Evolutionary conservation across 1,140 invertebrate genomes (phyloP), one percentile per base, ranked within the genome.

Genomic region (Eumaeus atala): DNA sequence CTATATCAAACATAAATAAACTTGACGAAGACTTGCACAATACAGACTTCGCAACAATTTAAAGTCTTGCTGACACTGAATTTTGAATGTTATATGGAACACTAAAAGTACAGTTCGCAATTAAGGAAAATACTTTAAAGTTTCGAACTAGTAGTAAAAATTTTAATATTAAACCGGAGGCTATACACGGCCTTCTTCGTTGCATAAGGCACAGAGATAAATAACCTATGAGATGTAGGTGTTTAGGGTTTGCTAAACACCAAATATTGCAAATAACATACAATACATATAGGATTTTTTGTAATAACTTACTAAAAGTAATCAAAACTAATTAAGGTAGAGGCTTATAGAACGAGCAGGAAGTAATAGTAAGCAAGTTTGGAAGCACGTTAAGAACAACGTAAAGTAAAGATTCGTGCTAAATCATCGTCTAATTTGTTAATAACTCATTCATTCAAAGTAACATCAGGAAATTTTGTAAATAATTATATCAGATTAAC

Each of bases 61-160:
- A 48, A 1, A 48, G 21, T 48, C 9, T 7, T 48, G 44, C 44
- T 0, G 44, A 48, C 16, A 48, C 14, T 18, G 14, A 48, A 16
- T 48, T 48, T 18, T 48, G 44, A 18, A 48, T 48, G 44, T 10
- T 17, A 48, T 48, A 48, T 9, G 16, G 16, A 48, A 48, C 21
- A 3, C 44, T 18, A 28, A 48, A 48, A 7, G 0, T 48, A 21
- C 44, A 48, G 21, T 18, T 18, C 17, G 44, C 44, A 48, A 48
- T 48, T 17, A 9, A 16, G 44, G 21, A 48, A 28, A 48, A 16
- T 48, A 48, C 44, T 8, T 9, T 1, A 17, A 10, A 18, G 0
- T 48, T 18, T 18, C 44, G 16, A 14, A 48, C 44, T 48, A 18
- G 44, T 17, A 48, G 36, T 37, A 37, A 37, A 9, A 37, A 37